These are phyloP conservation scores for Epiblema foenella DNA, from an alignment of 2,888 invertebrate species.

Conservation along the genomic window DNA sequence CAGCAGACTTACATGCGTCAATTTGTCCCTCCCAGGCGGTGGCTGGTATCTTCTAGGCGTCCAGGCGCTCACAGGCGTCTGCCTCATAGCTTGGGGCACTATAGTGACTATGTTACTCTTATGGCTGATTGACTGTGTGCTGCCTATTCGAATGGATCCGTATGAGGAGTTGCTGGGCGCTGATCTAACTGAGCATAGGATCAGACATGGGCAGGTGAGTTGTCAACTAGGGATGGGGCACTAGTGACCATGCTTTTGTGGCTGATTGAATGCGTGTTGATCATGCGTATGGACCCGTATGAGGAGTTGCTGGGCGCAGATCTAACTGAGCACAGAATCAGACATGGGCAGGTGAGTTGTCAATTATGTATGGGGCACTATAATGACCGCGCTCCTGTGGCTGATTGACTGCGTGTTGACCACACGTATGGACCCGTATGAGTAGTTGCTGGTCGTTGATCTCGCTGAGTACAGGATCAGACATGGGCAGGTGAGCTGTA, in stretches of 20 bases:
- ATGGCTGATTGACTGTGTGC: constrained; percentile 90
- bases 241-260: constrained; percentile 90
- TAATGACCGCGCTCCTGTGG: not conserved
- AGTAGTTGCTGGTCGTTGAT: constrained; percentile 41
- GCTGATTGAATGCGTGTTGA: constrained; percentile 90
- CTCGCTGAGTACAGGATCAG: constrained; percentile 93
- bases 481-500: constrained; percentile 75
- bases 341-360: constrained; percentile 86
- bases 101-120: constrained; percentile 89
- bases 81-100: constrained; percentile 90
- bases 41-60: constrained; percentile 95
- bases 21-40: constrained; percentile 85
- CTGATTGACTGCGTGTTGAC: no score
- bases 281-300: constrained; percentile 94
- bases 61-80: constrained; percentile 89
- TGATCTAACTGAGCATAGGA: constrained; percentile 94
- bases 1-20: no score
- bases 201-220: constrained; percentile 88
- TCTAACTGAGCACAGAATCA: constrained; percentile 93
- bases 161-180: constrained; percentile 95
- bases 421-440: no score
- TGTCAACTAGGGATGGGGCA: constrained; percentile 83
- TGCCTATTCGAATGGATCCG: constrained; percentile 93
- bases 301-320: constrained; percentile 96
- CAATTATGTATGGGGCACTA: not conserved